Percentiles rank a stretch among this genome's conserved stretches.
Evolutionary conservation across 2,888 invertebrate species (phyloP).

Genomic region (Teinopalpus imperialis): DNA sequence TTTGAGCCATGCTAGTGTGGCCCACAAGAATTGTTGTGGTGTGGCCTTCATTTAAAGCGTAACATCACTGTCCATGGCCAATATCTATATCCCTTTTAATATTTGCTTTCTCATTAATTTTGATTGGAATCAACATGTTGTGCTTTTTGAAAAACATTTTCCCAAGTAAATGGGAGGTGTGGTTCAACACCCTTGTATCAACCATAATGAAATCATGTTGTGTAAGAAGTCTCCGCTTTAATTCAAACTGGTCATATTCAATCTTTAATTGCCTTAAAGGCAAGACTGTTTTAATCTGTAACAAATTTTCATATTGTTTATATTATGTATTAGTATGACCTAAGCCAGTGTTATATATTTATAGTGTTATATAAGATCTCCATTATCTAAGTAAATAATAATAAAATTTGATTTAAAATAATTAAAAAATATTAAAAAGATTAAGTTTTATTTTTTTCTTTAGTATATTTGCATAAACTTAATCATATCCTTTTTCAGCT

Average conservation of each 20-base stretch:
- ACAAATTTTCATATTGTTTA: too few relatives aligned
- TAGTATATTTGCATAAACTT: constrained; percentile 26
- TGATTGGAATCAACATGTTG: constrained; percentile 84
- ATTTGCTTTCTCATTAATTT: constrained; percentile 78
- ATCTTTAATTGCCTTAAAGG: constrained; percentile 90
- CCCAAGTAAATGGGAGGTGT: constrained; percentile 87
- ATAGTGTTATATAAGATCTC: too few relatives aligned
- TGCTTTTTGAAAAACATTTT: constrained; percentile 85
- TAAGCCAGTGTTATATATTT: too few relatives aligned
- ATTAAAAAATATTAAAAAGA: constrained; percentile 5
- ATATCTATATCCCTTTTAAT: constrained; percentile 82
- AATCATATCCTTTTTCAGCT: constrained; percentile 30
- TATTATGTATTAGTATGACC: too few relatives aligned
- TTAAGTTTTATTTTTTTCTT: constrained; percentile 4
- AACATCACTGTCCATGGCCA: constrained; percentile 84
- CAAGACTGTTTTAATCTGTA: constrained; percentile 85
- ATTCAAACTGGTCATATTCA: constrained; percentile 90
- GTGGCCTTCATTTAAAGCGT: constrained; percentile 84
- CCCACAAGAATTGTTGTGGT: constrained; percentile 84
- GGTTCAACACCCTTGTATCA: constrained; percentile 87
- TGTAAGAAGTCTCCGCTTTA: constrained; percentile 87
- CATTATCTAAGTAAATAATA: too few relatives aligned
- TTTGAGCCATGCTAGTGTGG: constrained; percentile 82
- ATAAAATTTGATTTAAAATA: too few relatives aligned
- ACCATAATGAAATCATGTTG: constrained; percentile 91